These are phyloP conservation scores for Limnodromus scolopaceus DNA, from an alignment of 2,797 vertebrate species.

Conservation along the genomic window DNA sequence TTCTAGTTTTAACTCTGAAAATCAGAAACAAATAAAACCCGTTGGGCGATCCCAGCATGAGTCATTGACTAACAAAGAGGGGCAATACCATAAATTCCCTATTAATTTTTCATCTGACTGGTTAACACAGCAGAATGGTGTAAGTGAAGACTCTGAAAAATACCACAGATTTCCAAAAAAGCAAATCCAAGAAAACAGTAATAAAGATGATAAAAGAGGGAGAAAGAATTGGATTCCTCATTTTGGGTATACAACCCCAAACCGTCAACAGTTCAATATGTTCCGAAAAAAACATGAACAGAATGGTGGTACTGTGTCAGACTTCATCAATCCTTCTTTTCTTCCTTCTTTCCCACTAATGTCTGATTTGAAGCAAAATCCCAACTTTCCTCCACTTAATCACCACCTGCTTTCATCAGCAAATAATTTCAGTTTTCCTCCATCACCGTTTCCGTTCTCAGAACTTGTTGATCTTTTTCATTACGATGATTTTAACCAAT, in stretches of 20 bases:
- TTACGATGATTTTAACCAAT: slow-evolving; percentile 35
- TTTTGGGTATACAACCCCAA: not conserved
- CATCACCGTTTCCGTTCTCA: slow-evolving; percentile 11
- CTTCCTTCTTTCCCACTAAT: slow-evolving; percentile 57
- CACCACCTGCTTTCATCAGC: slow-evolving; percentile 12
- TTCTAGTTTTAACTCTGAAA: not conserved
- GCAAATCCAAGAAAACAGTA: not conserved
- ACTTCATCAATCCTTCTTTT: slow-evolving; percentile 67
- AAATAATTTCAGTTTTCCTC: slow-evolving; percentile 38
- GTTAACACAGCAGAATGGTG: not conserved
- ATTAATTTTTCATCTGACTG: not conserved
- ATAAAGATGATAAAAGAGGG: not conserved
- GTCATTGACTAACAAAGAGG: not conserved
- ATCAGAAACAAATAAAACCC: not conserved
- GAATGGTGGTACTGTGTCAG: not conserved
- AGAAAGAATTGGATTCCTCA: slow-evolving; percentile 44
- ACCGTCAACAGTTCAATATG: not conserved
- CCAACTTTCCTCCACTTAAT: slow-evolving; percentile 12
- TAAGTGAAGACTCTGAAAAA: not conserved
- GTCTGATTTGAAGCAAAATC: slow-evolving; percentile 58
- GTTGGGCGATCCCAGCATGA: not conserved
- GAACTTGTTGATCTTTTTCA: slow-evolving; percentile 69
- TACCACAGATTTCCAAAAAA: slow-evolving; percentile 17
- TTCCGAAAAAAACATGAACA: slow-evolving; percentile 13
- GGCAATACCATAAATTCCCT: not conserved